Conservation (phyloP, 2,113 vertebrate genomes). For the Gavia stellata region DNA sequence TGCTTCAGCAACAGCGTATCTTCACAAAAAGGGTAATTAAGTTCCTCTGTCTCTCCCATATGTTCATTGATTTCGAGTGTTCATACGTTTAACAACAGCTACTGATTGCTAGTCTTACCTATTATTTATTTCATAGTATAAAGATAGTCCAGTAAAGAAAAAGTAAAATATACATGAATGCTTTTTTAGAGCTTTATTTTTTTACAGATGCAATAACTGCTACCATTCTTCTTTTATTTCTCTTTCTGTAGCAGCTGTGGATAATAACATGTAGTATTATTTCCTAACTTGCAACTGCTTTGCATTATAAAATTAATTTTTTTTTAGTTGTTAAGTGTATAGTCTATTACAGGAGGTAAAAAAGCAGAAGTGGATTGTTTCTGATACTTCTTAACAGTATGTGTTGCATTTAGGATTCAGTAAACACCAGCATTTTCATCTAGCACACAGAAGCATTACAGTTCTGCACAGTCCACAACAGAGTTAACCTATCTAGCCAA, state of each 20-base stretch:
- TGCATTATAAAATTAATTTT: not conserved
- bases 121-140: not conserved
- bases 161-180: not conserved
- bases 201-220: not conserved
- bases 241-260: not conserved
- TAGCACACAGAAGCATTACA: not conserved
- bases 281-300: not conserved
- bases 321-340: not conserved
- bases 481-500: not conserved
- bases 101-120: not conserved
- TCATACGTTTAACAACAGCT: not conserved
- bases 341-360: not conserved
- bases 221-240: not conserved
- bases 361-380: not conserved
- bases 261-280: not conserved
- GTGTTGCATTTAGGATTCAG: not conserved
- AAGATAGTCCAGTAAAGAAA: not conserved
- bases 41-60: not conserved
- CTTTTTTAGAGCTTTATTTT: not conserved
- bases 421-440: not conserved
- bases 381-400: not conserved
- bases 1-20: constrained; percentile 75
- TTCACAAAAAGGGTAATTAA: constrained; percentile 80
- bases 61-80: not conserved
- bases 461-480: not conserved